Base-by-base conservation (phyloP, 2,113 vertebrate species). In the Periophthalmodon schlosseri region DNA sequence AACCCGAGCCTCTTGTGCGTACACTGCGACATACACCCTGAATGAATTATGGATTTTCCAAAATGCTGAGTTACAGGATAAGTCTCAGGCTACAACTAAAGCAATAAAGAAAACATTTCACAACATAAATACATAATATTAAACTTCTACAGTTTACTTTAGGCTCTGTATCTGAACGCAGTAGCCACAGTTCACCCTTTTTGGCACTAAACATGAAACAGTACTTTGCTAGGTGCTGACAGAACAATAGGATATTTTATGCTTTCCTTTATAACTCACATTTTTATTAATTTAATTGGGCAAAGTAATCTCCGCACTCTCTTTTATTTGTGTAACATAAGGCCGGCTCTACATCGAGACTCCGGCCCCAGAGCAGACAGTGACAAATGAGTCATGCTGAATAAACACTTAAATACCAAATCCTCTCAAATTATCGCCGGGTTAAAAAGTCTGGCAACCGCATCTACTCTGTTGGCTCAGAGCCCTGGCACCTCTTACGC, bases 361-460 rank as follows among this genome's bases (percentile, higher is more conserved):
- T 44, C 73, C 20, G 77, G 83, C 39, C 39, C 7, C 69, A 84
- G 71, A 81, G 28, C 74, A 76, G 79, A 76, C 68, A 15, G 63
- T 21, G 33, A 70, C 73, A 82, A 85, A 85, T 77, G 73, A 85
- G 72, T 68, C 10, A 10, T 44, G 39, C 39, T 44, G 9, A 44
- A 44, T 44, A 10, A 7, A 44, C 1, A 44, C 10, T 44, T 44
- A 10, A 44, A 10, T 44, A 10, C 60, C 74, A 84, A 88, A 85
- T 77, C 78, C 72, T 80, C 70, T 69, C 34, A 7, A 77, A 85
- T 87, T 73, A 87, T 84, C 21, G 7, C 77, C 4, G 47, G 34
- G 80, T 80, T 85, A 87, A 77, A 87, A 77, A 65, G 67, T 64
- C 83, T 79, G 75, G 57, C 74, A 78, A 28, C 44, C 4, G n/a